Percentiles rank a stretch among this genome's conserved stretches.
These are phyloP conservation scores for Todus mexicanus DNA, from an alignment of 2,797 vertebrate species.

Conservation along the genomic window DNA sequence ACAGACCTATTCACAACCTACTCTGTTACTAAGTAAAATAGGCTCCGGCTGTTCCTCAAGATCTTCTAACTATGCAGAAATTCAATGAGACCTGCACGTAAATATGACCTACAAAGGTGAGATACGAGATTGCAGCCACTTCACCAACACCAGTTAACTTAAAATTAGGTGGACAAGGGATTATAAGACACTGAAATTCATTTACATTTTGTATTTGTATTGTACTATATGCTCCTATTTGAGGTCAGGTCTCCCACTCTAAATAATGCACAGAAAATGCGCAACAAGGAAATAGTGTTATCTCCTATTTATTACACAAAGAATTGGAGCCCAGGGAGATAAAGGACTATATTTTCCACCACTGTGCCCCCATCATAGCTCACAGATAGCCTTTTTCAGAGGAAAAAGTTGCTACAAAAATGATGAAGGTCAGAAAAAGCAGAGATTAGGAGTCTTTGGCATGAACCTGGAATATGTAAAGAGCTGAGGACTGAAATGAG, in stretches of 20 bases:
- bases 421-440: neutral
- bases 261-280: neutral
- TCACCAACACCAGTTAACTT: neutral
- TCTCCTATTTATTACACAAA: neutral
- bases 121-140: neutral
- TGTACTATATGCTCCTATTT: neutral
- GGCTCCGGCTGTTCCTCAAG: neutral
- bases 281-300: neutral
- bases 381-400: neutral
- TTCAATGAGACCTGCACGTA: neutral
- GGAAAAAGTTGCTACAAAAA: neutral
- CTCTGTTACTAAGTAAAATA: constrained; percentile 37
- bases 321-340: neutral
- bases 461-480: no score
- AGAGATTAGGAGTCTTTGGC: neutral
- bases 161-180: neutral
- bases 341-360: neutral
- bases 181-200: neutral
- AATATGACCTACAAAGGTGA: neutral
- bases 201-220: neutral
- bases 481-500: neutral
- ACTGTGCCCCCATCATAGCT: neutral
- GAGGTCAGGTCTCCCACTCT: neutral
- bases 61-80: neutral
- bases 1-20: constrained; percentile 32